Conservation (phyloP, 2,888 invertebrate species). For the Ectropis crepuscularia region DNA sequence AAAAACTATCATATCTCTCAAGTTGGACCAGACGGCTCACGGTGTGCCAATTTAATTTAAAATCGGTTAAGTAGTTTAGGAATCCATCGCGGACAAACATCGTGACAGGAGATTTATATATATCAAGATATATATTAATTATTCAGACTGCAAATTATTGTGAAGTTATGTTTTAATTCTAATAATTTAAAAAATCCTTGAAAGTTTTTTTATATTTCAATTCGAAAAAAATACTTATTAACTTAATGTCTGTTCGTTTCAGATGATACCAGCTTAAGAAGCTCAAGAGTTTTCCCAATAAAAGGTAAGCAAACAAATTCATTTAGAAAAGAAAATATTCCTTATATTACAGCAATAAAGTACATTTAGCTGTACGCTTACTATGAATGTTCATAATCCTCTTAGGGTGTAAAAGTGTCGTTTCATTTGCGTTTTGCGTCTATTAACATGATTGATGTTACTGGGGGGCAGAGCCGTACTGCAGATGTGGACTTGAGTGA, state of each 20-base stretch:
- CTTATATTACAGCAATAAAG: slow-evolving; percentile 17
- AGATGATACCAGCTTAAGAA: slow-evolving; percentile 51
- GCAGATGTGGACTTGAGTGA: background rate
- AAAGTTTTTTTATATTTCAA: background rate
- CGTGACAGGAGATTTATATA: too few species aligned
- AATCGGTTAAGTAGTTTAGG: too few species aligned
- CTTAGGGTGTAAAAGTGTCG: slow-evolving; percentile 37
- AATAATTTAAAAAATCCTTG: too few species aligned
- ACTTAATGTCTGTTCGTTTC: slow-evolving; percentile 49
- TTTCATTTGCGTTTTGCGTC: slow-evolving; percentile 37
- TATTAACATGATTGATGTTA: slow-evolving; percentile 42
- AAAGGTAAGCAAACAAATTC: slow-evolving; percentile 47
- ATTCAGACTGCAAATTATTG: too few species aligned
- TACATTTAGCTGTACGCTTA: slow-evolving; percentile 25
- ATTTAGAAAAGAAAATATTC: slow-evolving; percentile 22
- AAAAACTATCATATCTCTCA: too few species aligned
- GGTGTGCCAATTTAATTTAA: too few species aligned
- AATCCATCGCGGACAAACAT: too few species aligned
- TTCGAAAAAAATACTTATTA: slow-evolving; percentile 2
- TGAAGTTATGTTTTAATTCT: too few species aligned
- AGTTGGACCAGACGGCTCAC: too few species aligned
- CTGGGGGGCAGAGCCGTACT: background rate
- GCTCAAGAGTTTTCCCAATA: slow-evolving; percentile 27
- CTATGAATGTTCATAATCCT: slow-evolving; percentile 38
- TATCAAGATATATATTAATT: too few species aligned